These are phyloP conservation scores for Campoplex nolae DNA, from an alignment of 2,888 invertebrate species.

Conservation along the genomic window DNA sequence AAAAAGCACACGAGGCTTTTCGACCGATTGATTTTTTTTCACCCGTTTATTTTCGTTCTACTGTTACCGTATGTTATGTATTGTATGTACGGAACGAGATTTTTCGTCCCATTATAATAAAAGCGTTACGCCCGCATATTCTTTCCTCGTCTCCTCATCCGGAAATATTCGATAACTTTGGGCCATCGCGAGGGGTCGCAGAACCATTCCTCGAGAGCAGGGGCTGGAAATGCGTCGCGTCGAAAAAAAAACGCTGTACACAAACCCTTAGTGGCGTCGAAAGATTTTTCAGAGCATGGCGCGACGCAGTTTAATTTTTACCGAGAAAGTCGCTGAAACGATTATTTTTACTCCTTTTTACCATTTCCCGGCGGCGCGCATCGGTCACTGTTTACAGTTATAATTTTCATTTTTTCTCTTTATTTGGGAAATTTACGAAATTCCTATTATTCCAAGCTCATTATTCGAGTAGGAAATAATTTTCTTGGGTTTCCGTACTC, in stretches of 20 bases:
- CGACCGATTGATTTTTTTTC: conserved; percentile 54
- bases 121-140: conserved; percentile 4
- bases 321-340: neutral
- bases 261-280: conserved; percentile 28
- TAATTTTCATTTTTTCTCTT: neutral
- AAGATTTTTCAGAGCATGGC: conserved; percentile 20
- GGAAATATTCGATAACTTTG: conserved; percentile 45
- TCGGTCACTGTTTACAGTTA: too few species aligned
- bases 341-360: neutral
- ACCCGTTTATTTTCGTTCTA: neutral
- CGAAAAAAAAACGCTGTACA: conserved; percentile 11
- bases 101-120: neutral
- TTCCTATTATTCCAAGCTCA: neutral
- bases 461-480: conserved; percentile 1
- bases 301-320: neutral
- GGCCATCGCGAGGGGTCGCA: neutral
- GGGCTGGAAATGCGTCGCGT: conserved; percentile 29
- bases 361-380: too few species aligned
- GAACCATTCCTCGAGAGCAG: neutral
- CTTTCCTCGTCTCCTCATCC: neutral
- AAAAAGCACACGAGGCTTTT: conserved; percentile 33
- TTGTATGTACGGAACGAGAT: neutral
- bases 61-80: neutral
- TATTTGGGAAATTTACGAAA: neutral
- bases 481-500: neutral